phyloP scores from a whole-genome alignment of 1,140 invertebrate species.

The Choristoneura fumiferana region DNA sequence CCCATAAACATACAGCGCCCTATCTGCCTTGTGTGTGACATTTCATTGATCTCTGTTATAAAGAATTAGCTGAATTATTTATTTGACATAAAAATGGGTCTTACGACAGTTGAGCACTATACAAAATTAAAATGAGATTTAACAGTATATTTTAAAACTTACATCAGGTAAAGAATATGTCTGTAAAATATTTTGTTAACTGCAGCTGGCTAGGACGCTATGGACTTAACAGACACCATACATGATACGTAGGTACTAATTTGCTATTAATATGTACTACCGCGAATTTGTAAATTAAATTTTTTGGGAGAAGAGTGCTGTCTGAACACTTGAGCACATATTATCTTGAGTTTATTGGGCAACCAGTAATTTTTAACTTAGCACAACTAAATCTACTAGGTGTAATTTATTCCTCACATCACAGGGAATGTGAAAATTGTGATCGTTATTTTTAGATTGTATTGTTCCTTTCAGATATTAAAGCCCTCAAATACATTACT shows the following conservation, averaged over 20 bases:
- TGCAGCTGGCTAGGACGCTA: conserved; percentile 46
- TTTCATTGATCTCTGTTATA: conserved; percentile 16
- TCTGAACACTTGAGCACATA: background rate
- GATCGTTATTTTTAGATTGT: conserved; percentile 20
- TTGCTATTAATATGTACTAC: conserved; percentile 27
- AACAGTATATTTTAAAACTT: conserved; percentile 25
- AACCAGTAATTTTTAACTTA: conserved; percentile 14
- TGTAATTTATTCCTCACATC: too few species aligned
- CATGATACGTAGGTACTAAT: conserved; percentile 44
- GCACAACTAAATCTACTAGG: background rate
- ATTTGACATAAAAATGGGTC: too few species aligned
- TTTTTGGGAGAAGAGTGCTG: too few species aligned
- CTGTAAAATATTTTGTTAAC: conserved; percentile 47
- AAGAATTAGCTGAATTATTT: too few species aligned
- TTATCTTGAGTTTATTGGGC: conserved; percentile 24
- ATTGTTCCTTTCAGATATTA: conserved; percentile 81
- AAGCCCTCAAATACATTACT: conserved; percentile 88
- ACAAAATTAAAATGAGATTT: too few species aligned
- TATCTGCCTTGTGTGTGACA: conserved; percentile 19
- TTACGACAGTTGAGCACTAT: too few species aligned
- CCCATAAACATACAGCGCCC: conserved; percentile 21
- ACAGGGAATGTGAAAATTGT: too few species aligned
- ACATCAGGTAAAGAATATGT: background rate
- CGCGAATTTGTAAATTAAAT: too few species aligned
- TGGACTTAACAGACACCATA: conserved; percentile 41